Evolutionary conservation across 2,797 vertebrate genomes (phyloP), one percentile per base, ranked within the genome.

Genomic region (Neosalanx taihuensis): DNA sequence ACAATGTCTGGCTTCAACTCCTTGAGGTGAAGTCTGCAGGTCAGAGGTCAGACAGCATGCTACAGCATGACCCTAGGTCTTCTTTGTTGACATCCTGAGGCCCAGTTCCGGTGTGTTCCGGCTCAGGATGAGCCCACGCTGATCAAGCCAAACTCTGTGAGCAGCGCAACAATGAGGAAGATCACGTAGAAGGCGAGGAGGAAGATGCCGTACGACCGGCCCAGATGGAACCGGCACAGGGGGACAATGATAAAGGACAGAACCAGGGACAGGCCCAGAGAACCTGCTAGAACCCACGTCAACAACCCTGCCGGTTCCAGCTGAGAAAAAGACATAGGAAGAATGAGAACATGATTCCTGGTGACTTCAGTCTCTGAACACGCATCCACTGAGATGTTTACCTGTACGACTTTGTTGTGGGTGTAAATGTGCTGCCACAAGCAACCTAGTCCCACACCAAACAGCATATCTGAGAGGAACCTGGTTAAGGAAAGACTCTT

Each of bases 381-480:
- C 10, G 12, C 41, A 46, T 46, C 41, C 41, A 0, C 35, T 10
- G 41, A 69, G 56, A 30, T 86, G 12, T 46, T 70, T 88, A 98
- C 96, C 95, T 92, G 91, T 62, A 97, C 89, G 3, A 89, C 81
- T 0, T 71, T 20, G 0, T 94, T 82, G 69, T 82, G 89, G 75
- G 85, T 76, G 49, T 84, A 71, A 90, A 94, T 94, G 41, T 46
- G 41, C 86, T 98, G 95, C 17, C 95, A 35, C 71, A 98, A 83
- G 85, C 95, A 96, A 81, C 98, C 96, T 1, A 97, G 90, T 9
- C 98, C 98, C 61, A 98, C 93, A 0, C 98, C 97, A 0, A 99
- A 93, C 67, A 99, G 85, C 88, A 99, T 95, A 77, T 99, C 98
- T 99, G 90, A 30, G 29, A 64, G 13, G 53, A 68, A 51, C 23